A percentile compares a stretch with the other conserved stretches of the same genome.
Conservation (phyloP, 1,140 invertebrate genomes). For the Littorina saxatilis region DNA sequence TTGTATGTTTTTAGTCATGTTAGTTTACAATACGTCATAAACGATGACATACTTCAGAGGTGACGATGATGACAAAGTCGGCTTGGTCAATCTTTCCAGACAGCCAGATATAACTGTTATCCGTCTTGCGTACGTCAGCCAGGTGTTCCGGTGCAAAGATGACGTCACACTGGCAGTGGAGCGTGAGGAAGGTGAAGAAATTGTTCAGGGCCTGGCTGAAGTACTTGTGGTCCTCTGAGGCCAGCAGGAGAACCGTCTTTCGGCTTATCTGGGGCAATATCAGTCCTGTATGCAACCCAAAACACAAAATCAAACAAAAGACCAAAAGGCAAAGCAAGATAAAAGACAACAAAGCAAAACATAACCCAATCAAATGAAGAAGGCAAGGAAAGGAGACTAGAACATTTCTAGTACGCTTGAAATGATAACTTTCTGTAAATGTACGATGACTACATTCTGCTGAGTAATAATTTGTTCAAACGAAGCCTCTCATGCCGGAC, state of each 20-base stretch:
- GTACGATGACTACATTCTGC: no score
- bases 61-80: slow-evolving; percentile 22
- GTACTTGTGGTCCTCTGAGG: slow-evolving; percentile 42
- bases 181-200: slow-evolving; percentile 37
- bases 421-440: no score
- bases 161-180: slow-evolving; percentile 44
- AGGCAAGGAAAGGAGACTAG: no score
- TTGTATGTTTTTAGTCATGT: no score
- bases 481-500: no score
- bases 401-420: no score
- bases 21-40: no score
- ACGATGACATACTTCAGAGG: slow-evolving; percentile 21
- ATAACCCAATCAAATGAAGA: not conserved
- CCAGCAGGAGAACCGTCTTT: slow-evolving; percentile 39
- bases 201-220: slow-evolving; percentile 38
- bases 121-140: slow-evolving; percentile 22
- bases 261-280: not conserved
- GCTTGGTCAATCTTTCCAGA: slow-evolving; percentile 6
- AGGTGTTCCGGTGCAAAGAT: slow-evolving; percentile 45
- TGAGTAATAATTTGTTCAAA: no score
- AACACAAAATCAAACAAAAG: no score
- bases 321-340: no score
- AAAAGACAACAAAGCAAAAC: not conserved
- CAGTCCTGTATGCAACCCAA: not conserved
- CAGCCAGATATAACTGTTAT: slow-evolving; percentile 28